Evolutionary conservation across 2,888 invertebrate species (phyloP), one percentile per base, ranked within the genome.

Genomic region (Thymelicus lineola): DNA sequence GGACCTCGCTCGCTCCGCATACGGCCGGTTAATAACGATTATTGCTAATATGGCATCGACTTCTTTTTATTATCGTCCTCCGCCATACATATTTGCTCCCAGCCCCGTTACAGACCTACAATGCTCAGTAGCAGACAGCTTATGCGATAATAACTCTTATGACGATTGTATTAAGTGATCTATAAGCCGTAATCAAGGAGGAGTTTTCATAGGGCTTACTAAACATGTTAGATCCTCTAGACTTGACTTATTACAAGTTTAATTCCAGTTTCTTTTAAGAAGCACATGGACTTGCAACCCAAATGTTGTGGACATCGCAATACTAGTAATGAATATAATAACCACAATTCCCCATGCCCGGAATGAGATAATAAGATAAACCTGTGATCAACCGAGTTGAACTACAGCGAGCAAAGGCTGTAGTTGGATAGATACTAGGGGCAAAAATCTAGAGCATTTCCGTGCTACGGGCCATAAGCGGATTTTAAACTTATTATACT

Each of bases 1-100:
- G 69, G 69, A 69, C 69, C 69, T 63, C 63, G 58, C 48, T 14
- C 63, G 48, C 75, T 75, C 79, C 77, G 75, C 77, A 76, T 79
- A 78, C 77, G 84, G 80, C 75, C 83, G 77, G 80, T 83, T 81
- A 83, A 86, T 89, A 88, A 87, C 87, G 86, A 84, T 84, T 85
- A 83, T 78, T 76, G 74, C 89, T 73, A 83, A 88, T 87, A 89
- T 84, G 89, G 89, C 72, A 76, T 77, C 77, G 78, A 76, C 86
- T 75, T 80, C 84, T 89, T 89, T 89, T 89, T 89, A 79, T 77
- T 64, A 50, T 64, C 69, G 42, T 69, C 63, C 69, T 69, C 66
- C 66, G 46, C 69, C 69, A 69, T 69, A 86, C 81, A 87, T 85
- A 87, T 88, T 79, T 78, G 79, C 79, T 80, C 81, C 77, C 81